Evolutionary conservation across 2,888 invertebrate species (phyloP).

Genomic region (Drosophila pseudotakahashii): DNA sequence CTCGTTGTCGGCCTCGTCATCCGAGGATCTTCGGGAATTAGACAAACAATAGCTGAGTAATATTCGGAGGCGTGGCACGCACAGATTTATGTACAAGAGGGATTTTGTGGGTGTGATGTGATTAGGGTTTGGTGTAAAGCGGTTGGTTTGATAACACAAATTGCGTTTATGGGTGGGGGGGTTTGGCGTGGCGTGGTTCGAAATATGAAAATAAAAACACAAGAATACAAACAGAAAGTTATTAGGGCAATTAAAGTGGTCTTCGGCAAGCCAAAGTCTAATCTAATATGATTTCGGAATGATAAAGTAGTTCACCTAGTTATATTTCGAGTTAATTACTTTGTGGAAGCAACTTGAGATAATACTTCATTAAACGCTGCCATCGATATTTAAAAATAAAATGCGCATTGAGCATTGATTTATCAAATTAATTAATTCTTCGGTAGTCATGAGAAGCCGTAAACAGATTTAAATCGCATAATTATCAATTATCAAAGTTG

Average conservation of each 20-base stretch:
- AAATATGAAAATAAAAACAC: conserved; percentile 70
- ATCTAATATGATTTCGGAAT: background rate
- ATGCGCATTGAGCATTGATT: background rate
- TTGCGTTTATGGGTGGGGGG: conserved; percentile 44
- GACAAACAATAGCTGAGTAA: conserved; percentile 83
- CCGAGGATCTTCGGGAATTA: conserved; percentile 85
- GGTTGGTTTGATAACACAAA: conserved; percentile 45
- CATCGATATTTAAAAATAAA: background rate
- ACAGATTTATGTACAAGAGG: conserved; percentile 38
- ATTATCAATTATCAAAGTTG: background rate
- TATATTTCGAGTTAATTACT: conserved; percentile 3
- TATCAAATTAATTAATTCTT: background rate
- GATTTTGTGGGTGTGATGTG: conserved; percentile 15
- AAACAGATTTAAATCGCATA: conserved; percentile 11
- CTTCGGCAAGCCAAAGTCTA: conserved; percentile 34
- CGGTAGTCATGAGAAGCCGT: background rate
- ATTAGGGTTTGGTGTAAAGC: conserved; percentile 31
- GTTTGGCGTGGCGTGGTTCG: conserved; percentile 51
- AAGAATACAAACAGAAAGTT: conserved; percentile 55
- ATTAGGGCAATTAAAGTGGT: conserved; percentile 44
- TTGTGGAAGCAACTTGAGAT: conserved; percentile 16
- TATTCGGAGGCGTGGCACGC: conserved; percentile 53
- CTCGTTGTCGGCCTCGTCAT: conserved; percentile 84
- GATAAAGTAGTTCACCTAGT: conserved; percentile 10
- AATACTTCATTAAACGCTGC: background rate